A percentile compares a stretch with the other conserved stretches of the same genome.
These are phyloP conservation scores for Scaeva pyrastri DNA, from an alignment of 2,888 invertebrate species.

Conservation along the genomic window DNA sequence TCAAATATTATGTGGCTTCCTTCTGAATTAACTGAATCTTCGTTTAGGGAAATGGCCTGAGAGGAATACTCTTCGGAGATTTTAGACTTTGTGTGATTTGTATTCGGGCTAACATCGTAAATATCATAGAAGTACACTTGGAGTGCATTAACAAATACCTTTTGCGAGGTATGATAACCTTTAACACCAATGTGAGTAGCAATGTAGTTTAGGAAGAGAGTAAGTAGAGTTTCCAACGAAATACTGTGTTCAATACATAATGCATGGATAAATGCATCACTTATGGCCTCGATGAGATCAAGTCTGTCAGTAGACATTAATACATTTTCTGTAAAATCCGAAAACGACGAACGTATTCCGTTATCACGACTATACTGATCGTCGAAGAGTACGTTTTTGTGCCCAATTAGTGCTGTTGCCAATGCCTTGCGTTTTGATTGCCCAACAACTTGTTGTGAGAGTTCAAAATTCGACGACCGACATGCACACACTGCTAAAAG, in stretches of 20 bases:
- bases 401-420: constrained; percentile 80
- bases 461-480: constrained; percentile 82
- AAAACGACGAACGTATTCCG: constrained; percentile 79
- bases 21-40: constrained; percentile 67
- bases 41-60: constrained; percentile 59
- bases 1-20: constrained; percentile 70
- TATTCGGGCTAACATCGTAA: constrained; percentile 80
- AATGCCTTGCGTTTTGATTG: constrained; percentile 80
- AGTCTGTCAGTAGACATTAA: constrained; percentile 80
- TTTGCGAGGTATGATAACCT: constrained; percentile 83
- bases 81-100: constrained; percentile 71
- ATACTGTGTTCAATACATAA: constrained; percentile 82
- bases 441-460: constrained; percentile 79
- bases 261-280: constrained; percentile 82
- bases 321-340: constrained; percentile 82
- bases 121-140: constrained; percentile 85
- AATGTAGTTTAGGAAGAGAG: constrained; percentile 88
- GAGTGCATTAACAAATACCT: constrained; percentile 85
- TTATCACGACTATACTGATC: constrained; percentile 77
- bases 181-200: constrained; percentile 87
- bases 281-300: constrained; percentile 81
- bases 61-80: constrained; percentile 69
- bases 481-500: constrained; percentile 81
- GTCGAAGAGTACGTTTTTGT: constrained; percentile 82
- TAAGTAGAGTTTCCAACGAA: constrained; percentile 82